Percentiles rank a stretch among this genome's conserved stretches.
Evolutionary conservation across 2,888 invertebrate genomes (phyloP).

Genomic region (Conchocele bisecta): DNA sequence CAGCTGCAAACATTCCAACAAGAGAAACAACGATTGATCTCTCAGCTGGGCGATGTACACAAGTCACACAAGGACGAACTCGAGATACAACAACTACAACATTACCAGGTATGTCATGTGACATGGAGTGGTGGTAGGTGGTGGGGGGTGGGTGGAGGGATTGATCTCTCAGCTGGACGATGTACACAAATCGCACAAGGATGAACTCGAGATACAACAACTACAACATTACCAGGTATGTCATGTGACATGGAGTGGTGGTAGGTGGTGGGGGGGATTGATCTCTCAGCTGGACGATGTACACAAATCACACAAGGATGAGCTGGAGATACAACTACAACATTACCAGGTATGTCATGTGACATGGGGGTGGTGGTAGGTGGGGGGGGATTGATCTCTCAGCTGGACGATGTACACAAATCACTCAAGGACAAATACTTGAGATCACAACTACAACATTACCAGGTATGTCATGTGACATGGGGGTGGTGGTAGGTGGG

Average conservation of each 20-base stretch:
- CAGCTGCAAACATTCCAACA: constrained; percentile 76
- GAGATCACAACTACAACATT: constrained; percentile 79
- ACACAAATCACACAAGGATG: constrained; percentile 76
- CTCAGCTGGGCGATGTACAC: constrained; percentile 73
- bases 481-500: too few species aligned
- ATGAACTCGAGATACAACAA: constrained; percentile 79
- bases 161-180: constrained; percentile 76
- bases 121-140: too few species aligned
- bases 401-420: constrained; percentile 74
- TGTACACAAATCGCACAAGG: constrained; percentile 75
- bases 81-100: constrained; percentile 79
- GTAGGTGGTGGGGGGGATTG: constrained; percentile 76
- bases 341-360: constrained; percentile 77
- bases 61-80: constrained; percentile 77
- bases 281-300: constrained; percentile 71
- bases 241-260: too few species aligned
- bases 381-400: constrained; percentile 70
- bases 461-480: constrained; percentile 78
- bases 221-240: constrained; percentile 79
- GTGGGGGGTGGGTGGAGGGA: too few species aligned
- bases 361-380: too few species aligned
- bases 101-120: constrained; percentile 76
- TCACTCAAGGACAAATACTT: constrained; percentile 78
- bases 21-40: constrained; percentile 73
- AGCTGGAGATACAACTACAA: constrained; percentile 79